Evolutionary conservation across 2,797 vertebrate species (phyloP), one percentile per base, ranked within the genome.

Genomic region (Sebastes trivittatus): DNA sequence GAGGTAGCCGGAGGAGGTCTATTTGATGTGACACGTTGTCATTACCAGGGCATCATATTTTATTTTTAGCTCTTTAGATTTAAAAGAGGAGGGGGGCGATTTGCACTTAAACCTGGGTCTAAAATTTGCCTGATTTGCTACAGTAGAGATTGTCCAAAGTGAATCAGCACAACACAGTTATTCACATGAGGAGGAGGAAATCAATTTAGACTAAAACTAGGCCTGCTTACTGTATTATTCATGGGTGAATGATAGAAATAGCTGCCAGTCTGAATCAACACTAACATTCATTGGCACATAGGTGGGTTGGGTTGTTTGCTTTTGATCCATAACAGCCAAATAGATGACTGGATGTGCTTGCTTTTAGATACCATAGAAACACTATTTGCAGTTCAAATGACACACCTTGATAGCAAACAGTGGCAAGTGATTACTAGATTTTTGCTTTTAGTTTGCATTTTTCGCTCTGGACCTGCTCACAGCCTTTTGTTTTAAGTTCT

Each of bases 21-120:
- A 30, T 84, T 76, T 79, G 66, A 82, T 76, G 60, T 70, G 69
- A 83, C 77, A 75, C 1, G 6, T 69, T 68, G 72, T 75, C 75
- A 78, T 80, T 82, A 75, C 18, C 59, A 63, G 30, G 64, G 32
- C 59, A 34, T 78, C 54, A 11, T 65, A n/a, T 74, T 58, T 67
- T 81, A 59, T 80, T 85, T 89, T 81, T 68, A 56, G 70, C 27
- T 0, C 23, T 75, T 71, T 5, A 72, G n/a, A 68, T 78, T 68
- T 69, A 7, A 56, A 27, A 49, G 13, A 59, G 5, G 58, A 27
- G 7, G 3, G 25, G 13, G 3, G 25, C 0, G 2, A 23, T 81
- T 76, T 67, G 55, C 27, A 64, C 16, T 55, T 72, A 18, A 59
- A 71, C 42, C 11, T 62, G 29, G 7, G 23, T 55, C 59, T 63